Evolutionary conservation across 1,140 invertebrate genomes (phyloP).

Genomic region (Lepidurus apus): DNA sequence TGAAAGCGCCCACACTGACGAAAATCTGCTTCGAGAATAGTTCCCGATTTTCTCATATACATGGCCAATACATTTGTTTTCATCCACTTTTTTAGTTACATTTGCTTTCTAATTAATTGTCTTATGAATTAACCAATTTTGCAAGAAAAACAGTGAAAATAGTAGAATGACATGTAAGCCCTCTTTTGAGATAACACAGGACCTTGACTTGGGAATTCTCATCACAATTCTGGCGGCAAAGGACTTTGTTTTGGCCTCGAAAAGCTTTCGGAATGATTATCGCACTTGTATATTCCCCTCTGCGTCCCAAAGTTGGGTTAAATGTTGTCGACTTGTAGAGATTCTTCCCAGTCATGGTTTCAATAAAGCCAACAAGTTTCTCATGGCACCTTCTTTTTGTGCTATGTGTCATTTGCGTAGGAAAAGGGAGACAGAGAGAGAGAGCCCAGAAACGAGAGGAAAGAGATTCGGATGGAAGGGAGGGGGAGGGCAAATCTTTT

Average conservation of each 20-base stretch:
- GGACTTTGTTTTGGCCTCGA: background rate
- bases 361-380: conserved; percentile 22
- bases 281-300: background rate
- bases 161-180: too few relatives aligned
- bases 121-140: too few relatives aligned
- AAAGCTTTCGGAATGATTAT: background rate
- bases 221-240: background rate
- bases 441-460: conserved; percentile 2
- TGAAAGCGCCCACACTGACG: too few relatives aligned
- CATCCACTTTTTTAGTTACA: too few relatives aligned
- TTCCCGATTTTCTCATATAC: too few relatives aligned
- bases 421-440: background rate
- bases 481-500: background rate
- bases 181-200: too few relatives aligned
- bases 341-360: conserved; percentile 19
- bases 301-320: background rate
- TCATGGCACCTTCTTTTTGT: conserved; percentile 21
- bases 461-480: background rate
- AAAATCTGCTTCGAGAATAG: too few relatives aligned
- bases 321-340: conserved; percentile 9
- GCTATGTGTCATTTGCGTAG: conserved; percentile 6
- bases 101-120: too few relatives aligned
- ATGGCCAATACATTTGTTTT: too few relatives aligned
- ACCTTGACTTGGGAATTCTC: background rate
- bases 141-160: too few relatives aligned